phyloP scores from a whole-genome alignment of 2,113 vertebrate genomes.

The Litocranius walleri region DNA sequence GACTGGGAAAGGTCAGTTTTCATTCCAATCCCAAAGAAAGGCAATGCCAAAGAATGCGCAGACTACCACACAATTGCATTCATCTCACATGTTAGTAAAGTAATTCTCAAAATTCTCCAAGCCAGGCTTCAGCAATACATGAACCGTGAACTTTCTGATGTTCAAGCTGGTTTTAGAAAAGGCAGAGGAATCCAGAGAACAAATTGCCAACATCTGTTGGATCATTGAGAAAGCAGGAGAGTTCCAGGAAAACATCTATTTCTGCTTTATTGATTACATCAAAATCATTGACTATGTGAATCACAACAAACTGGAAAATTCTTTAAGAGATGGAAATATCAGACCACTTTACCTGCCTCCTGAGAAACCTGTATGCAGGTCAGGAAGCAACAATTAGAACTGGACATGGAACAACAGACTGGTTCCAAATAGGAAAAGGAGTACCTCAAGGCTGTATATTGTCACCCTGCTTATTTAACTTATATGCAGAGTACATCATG shows the following conservation, averaged over 20 bases:
- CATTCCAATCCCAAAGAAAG: neutral
- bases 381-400: neutral
- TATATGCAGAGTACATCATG: neutral
- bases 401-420: neutral
- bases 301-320: neutral
- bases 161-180: neutral
- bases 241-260: neutral
- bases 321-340: neutral
- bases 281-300: neutral
- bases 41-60: neutral
- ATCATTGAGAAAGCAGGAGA: neutral
- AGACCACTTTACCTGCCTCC: neutral
- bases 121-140: neutral
- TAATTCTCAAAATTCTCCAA: neutral
- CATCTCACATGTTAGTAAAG: neutral
- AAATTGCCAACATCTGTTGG: neutral
- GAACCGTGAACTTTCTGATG: neutral
- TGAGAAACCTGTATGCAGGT: neutral
- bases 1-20: neutral
- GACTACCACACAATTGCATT: neutral
- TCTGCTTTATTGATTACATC: neutral
- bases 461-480: neutral
- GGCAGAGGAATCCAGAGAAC: neutral
- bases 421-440: neutral
- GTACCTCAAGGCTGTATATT: neutral